Evolutionary conservation across 2,113 vertebrate species (phyloP).

Genomic region (Chionis minor): DNA sequence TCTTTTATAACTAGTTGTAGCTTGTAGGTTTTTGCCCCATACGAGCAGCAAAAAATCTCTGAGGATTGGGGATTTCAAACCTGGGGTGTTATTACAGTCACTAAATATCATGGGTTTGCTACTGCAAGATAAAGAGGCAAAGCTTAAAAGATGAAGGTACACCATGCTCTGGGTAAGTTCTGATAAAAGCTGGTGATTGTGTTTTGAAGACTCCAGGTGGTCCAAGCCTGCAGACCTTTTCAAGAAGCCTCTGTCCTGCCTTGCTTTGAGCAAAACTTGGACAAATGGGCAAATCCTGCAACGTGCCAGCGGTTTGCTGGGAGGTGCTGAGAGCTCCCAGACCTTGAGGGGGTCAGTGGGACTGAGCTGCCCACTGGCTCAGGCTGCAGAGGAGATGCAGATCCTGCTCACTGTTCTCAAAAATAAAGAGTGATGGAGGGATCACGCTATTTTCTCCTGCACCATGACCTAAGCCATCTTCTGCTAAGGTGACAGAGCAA

Average conservation of each 20-base stretch:
- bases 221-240: background rate
- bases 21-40: background rate
- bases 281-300: background rate
- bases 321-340: background rate
- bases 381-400: background rate
- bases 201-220: background rate
- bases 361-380: too few species aligned
- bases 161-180: background rate
- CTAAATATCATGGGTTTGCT: background rate
- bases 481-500: background rate
- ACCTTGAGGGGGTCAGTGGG: rapidly evolving
- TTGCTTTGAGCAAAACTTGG: background rate
- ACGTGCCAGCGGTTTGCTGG: rapidly evolving
- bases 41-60: background rate
- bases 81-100: background rate
- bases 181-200: background rate
- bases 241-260: background rate
- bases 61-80: background rate
- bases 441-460: background rate
- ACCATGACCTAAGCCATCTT: background rate
- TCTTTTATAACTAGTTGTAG: background rate
- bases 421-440: background rate
- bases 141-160: background rate
- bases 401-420: background rate
- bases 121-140: background rate